A percentile compares a stretch with the other conserved stretches of the same genome.
phyloP scores from a whole-genome alignment of 2,888 invertebrate species.

The Dryocosmus kuriphilus region DNA sequence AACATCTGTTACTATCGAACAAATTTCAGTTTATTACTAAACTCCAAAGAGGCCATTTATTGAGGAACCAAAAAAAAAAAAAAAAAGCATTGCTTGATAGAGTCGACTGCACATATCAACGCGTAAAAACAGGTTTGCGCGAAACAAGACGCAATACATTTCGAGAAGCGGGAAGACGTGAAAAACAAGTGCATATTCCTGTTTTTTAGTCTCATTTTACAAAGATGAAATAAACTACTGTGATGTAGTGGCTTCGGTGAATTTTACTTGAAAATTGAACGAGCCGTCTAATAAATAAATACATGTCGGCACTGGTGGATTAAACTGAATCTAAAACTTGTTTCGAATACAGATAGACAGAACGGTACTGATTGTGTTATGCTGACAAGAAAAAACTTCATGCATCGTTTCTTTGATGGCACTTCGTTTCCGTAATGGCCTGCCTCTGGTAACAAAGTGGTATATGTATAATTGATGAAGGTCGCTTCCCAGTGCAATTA shows the following conservation, averaged over 20 bases:
- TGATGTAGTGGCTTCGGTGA: background rate
- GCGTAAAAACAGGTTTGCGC: conserved; percentile 31
- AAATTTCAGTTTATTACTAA: background rate
- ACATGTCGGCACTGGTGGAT: conserved; percentile 14
- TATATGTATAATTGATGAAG: conserved; percentile 6
- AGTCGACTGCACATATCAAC: conserved; percentile 25
- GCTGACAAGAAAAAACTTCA: background rate
- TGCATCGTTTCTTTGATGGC: background rate
- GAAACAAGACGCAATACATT: conserved; percentile 38
- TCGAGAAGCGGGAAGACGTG: conserved; percentile 32
- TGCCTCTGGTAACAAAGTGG: background rate
- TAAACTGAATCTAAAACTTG: conserved; percentile 5
- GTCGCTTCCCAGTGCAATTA: background rate
- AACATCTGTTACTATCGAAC: background rate
- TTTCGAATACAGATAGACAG: conserved; percentile 1
- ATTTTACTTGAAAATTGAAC: conserved; percentile 9
- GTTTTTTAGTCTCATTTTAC: conserved; percentile 12
- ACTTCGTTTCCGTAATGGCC: background rate
- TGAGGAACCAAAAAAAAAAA: background rate
- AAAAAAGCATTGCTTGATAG: conserved; percentile 5
- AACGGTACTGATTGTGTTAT: conserved; percentile 14
- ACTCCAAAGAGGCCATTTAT: background rate
- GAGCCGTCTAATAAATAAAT: background rate
- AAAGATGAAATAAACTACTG: conserved; percentile 21
- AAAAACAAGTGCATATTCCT: conserved; percentile 33